Evolutionary conservation across 2,888 invertebrate species (phyloP).

Genomic region (Acholoe squamosa): DNA sequence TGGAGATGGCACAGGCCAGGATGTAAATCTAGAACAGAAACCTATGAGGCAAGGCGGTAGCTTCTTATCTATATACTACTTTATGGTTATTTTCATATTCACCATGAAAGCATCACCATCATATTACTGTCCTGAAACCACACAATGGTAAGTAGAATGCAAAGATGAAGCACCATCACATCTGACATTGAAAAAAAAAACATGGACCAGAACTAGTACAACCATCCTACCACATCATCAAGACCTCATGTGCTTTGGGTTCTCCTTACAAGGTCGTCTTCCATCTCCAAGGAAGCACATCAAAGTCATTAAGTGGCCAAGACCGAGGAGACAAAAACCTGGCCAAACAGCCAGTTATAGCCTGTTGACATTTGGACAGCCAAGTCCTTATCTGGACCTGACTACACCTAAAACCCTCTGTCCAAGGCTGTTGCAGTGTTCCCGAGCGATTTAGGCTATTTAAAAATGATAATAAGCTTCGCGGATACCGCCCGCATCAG

Average conservation of each 20-base stretch:
- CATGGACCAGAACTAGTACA: background rate
- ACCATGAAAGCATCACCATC: too few species aligned
- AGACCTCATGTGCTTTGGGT: background rate
- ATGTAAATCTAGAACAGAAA: too few species aligned
- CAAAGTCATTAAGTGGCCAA: conserved; percentile 10
- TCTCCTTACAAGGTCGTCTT: background rate
- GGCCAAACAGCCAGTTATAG: conserved; percentile 21
- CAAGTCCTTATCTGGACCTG: background rate
- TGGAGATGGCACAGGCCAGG: too few species aligned
- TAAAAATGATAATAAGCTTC: too few species aligned
- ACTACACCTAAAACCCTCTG: background rate
- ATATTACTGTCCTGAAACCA: too few species aligned
- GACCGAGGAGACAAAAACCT: background rate
- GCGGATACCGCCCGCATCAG: too few species aligned
- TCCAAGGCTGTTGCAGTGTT: background rate
- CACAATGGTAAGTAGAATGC: too few species aligned
- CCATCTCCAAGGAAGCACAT: conserved; percentile 12
- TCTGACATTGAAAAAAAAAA: too few species aligned
- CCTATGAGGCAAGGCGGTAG: too few species aligned
- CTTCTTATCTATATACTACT: too few species aligned
- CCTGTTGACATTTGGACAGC: conserved; percentile 13
- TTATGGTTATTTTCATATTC: too few species aligned
- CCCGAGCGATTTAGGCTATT: background rate
- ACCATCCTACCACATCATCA: background rate
- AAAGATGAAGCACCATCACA: too few species aligned